Evolutionary conservation across 2,797 vertebrate genomes (phyloP).

Genomic region (Lepus townsendii): DNA sequence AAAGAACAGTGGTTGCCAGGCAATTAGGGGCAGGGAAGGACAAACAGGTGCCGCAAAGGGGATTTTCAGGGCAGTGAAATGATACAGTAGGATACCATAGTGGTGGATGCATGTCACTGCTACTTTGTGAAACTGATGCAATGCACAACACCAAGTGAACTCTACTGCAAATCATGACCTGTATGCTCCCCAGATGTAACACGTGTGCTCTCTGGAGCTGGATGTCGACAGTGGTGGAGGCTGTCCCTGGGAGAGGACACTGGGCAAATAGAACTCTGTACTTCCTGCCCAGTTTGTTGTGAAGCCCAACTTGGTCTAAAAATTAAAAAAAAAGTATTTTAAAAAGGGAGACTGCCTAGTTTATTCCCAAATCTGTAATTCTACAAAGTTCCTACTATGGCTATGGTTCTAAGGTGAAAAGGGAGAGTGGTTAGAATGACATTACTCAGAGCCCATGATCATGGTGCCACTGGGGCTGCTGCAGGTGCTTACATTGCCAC

Average conservation of each 20-base stretch:
- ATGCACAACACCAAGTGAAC: background rate
- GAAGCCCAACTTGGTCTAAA: background rate
- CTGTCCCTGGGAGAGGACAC: background rate
- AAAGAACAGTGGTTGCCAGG: background rate
- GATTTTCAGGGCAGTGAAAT: background rate
- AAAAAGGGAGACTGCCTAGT: background rate
- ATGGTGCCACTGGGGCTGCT: background rate
- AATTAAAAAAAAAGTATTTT: background rate
- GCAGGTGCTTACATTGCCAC: rapidly evolving
- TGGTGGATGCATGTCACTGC: rapidly evolving
- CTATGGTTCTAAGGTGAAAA: background rate
- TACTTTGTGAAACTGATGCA: background rate
- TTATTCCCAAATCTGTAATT: background rate
- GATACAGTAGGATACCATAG: rapidly evolving
- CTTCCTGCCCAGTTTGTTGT: background rate
- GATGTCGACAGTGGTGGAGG: background rate
- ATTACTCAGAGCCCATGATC: background rate
- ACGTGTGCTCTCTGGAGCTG: background rate
- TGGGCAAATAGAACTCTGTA: rapidly evolving
- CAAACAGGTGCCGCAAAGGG: rapidly evolving
- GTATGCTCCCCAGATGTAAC: rapidly evolving
- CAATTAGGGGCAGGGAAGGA: rapidly evolving
- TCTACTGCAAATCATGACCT: rapidly evolving
- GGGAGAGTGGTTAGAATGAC: background rate
- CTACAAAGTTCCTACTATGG: background rate